Conservation (phyloP, 2,113 vertebrate species). For the Arvicanthis niloticus region DNA sequence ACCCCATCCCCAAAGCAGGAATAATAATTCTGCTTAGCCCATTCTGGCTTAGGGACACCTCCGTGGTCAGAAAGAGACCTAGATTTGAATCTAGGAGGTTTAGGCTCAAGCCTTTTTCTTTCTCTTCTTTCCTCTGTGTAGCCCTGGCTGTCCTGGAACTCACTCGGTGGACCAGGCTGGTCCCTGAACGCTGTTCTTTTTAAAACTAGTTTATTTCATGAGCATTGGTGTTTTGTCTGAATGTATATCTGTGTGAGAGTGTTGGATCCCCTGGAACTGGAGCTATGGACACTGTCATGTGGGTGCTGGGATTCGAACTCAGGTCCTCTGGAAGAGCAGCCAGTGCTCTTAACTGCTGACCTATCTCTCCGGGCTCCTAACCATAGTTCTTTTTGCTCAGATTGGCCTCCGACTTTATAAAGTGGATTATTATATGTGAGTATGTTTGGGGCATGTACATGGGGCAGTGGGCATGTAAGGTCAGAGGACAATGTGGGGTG, state of each 20-base stretch:
- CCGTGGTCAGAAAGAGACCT: neutral
- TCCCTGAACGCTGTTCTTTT: no score
- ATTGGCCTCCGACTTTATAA: neutral
- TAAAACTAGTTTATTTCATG: no score
- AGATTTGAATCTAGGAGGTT: neutral
- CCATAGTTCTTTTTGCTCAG: neutral
- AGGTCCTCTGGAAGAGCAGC: no score
- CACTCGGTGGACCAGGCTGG: neutral
- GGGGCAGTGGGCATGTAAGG: no score
- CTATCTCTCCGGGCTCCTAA: no score
- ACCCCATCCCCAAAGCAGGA: neutral
- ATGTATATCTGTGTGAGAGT: no score
- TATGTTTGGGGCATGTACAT: no score
- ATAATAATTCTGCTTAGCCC: neutral
- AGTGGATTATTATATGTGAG: neutral
- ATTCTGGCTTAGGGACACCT: neutral
- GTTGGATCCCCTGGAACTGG: no score
- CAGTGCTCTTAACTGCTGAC: no score
- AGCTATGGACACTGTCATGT: no score
- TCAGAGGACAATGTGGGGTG: neutral
- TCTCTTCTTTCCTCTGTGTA: neutral
- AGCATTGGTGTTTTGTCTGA: no score
- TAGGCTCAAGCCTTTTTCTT: neutral
- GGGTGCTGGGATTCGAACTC: no score
- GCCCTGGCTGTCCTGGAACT: neutral